phyloP scores from a whole-genome alignment of 2,888 invertebrate genomes.

The Drosophila atroscutellata region DNA sequence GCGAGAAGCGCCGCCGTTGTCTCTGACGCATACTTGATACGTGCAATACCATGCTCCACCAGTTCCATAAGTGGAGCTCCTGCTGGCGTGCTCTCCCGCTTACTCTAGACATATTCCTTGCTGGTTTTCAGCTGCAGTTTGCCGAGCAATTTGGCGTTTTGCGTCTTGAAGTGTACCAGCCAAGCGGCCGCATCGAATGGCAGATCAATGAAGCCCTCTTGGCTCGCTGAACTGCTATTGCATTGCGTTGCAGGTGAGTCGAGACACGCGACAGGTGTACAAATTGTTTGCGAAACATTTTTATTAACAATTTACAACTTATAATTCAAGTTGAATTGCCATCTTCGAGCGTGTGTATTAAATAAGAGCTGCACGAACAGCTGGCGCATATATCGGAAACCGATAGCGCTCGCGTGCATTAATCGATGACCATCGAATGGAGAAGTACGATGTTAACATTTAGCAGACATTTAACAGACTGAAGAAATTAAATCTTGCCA shows the following conservation, averaged over 20 bases:
- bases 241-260: constrained; percentile 50
- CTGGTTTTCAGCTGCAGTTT: constrained; percentile 87
- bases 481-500: no score
- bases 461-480: no score
- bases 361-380: constrained; percentile 60
- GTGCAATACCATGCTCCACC: constrained; percentile 93
- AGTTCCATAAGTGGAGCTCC: constrained; percentile 90
- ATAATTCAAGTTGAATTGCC: constrained; percentile 20
- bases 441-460: not conserved
- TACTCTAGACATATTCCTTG: constrained; percentile 93
- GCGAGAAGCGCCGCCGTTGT: constrained; percentile 90
- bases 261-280: constrained; percentile 56
- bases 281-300: constrained; percentile 68
- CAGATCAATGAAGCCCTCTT: constrained; percentile 91
- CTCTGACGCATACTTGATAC: constrained; percentile 94
- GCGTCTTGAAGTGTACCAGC: constrained; percentile 93
- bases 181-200: constrained; percentile 94
- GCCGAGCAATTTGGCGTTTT: constrained; percentile 89
- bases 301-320: constrained; percentile 53
- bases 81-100: constrained; percentile 90
- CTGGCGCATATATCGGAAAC: constrained; percentile 20
- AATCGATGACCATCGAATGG: not conserved
- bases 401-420: not conserved
- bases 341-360: constrained; percentile 53
- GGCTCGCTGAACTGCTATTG: constrained; percentile 87